Evolutionary conservation across 1,140 invertebrate genomes (phyloP).

Genomic region (Ladona fulva): DNA sequence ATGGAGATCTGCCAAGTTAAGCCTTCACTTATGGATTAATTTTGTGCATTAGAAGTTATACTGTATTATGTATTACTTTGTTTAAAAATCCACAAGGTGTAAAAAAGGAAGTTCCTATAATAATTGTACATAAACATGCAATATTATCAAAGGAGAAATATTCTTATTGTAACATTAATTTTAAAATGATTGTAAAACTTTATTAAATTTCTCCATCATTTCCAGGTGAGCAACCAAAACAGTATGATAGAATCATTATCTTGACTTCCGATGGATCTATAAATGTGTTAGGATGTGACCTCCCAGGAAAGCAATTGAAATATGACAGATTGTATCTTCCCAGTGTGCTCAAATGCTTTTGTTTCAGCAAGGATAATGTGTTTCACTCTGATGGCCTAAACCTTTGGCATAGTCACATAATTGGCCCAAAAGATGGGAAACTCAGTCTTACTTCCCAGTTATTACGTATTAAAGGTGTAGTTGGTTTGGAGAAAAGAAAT

Average conservation of each 20-base stretch:
- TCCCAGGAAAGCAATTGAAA: no score
- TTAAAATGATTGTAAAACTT: not conserved
- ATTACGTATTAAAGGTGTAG: not conserved
- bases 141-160: not conserved
- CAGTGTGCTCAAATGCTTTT: no score
- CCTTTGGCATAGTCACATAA: not conserved
- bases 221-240: not conserved
- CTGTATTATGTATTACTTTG: no score
- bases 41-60: no score
- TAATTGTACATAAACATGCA: no score
- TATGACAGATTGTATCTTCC: no score
- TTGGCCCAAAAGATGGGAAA: not conserved
- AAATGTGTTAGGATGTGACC: not conserved
- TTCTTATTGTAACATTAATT: not conserved
- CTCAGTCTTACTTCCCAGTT: not conserved
- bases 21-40: no score
- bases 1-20: no score
- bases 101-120: no score
- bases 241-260: not conserved
- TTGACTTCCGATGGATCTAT: not conserved
- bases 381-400: not conserved
- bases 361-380: not conserved
- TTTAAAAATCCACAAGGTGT: no score
- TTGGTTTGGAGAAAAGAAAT: not conserved
- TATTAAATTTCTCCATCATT: not conserved